Evolutionary conservation across 2,888 invertebrate species (phyloP).

Genomic region (Dolichopus griseipennis): DNA sequence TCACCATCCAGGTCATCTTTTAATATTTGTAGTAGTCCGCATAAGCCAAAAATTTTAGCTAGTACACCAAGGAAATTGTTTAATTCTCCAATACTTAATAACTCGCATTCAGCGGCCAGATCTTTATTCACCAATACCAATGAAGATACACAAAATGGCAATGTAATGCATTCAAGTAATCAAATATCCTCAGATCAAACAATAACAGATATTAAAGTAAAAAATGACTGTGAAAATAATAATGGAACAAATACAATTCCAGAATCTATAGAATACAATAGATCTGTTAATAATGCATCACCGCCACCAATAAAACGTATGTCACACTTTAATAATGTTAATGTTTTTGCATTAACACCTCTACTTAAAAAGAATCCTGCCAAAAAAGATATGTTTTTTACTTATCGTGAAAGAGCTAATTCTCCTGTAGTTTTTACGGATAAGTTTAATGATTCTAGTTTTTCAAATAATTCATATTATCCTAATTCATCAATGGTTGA

Average conservation of each 20-base stretch:
- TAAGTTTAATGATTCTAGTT: slow-evolving; percentile 18
- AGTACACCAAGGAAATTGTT: slow-evolving; percentile 25
- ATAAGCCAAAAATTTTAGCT: slow-evolving; percentile 17
- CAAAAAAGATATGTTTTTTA: slow-evolving; percentile 29
- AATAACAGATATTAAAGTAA: slow-evolving; percentile 24
- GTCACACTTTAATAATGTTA: background rate
- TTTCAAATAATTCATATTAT: slow-evolving; percentile 17
- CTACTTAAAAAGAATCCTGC: slow-evolving; percentile 20
- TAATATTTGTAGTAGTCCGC: slow-evolving; percentile 27
- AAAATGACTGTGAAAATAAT: slow-evolving; percentile 2
- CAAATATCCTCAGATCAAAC: slow-evolving; percentile 17
- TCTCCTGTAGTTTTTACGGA: slow-evolving; percentile 26
- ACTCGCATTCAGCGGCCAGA: background rate
- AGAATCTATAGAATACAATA: background rate
- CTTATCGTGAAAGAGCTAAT: slow-evolving; percentile 28
- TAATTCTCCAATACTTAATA: slow-evolving; percentile 12
- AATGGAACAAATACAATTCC: slow-evolving; percentile 15
- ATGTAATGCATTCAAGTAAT: background rate
- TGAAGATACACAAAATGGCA: slow-evolving; percentile 4
- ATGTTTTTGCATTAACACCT: slow-evolving; percentile 13
- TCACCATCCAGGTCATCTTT: slow-evolving; percentile 23
- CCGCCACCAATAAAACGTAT: background rate
- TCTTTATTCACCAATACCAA: slow-evolving; percentile 8
- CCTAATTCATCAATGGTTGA: slow-evolving; percentile 14
- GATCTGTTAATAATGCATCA: background rate